phyloP scores from a whole-genome alignment of 2,888 invertebrate species.

The Torymus texanus region DNA sequence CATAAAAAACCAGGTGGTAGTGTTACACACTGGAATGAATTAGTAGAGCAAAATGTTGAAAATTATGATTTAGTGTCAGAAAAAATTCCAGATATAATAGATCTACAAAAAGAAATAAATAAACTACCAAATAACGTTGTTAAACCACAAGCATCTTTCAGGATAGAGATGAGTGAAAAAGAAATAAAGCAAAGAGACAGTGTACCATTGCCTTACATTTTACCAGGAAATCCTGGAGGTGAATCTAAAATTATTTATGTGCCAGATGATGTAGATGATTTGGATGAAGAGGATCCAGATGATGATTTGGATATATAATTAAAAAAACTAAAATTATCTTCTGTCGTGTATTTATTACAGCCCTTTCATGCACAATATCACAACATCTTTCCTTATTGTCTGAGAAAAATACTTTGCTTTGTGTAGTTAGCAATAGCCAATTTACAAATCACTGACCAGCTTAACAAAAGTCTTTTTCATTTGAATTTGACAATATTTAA shows the following conservation, averaged over 20 bases:
- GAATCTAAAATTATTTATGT: conserved; percentile 82
- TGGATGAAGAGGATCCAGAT: conserved; percentile 92
- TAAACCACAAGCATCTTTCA: conserved; percentile 67
- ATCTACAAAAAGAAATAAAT: conserved; percentile 21
- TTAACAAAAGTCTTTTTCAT: not conserved
- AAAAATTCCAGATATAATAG: conserved; percentile 46
- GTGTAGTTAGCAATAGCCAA: conserved; percentile 16
- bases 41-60: conserved; percentile 63
- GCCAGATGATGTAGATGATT: conserved; percentile 87
- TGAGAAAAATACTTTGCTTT: conserved; percentile 46
- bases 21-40: conserved; percentile 62
- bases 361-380: conserved; percentile 25
- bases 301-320: conserved; percentile 80
- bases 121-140: conserved; percentile 37
- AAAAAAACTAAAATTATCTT: conserved; percentile 49
- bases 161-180: conserved; percentile 68
- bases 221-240: conserved; percentile 58
- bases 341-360: conserved; percentile 66
- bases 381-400: conserved; percentile 42
- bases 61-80: conserved; percentile 64
- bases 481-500: conserved; percentile 8
- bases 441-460: conserved; percentile 16
- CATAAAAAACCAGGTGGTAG: conserved; percentile 67
- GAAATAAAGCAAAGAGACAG: conserved; percentile 70
- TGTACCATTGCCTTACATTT: conserved; percentile 68